Percentiles rank a stretch among this genome's conserved stretches.
Evolutionary conservation across 2,888 invertebrate species (phyloP).

Genomic region (Archips crataeganus): DNA sequence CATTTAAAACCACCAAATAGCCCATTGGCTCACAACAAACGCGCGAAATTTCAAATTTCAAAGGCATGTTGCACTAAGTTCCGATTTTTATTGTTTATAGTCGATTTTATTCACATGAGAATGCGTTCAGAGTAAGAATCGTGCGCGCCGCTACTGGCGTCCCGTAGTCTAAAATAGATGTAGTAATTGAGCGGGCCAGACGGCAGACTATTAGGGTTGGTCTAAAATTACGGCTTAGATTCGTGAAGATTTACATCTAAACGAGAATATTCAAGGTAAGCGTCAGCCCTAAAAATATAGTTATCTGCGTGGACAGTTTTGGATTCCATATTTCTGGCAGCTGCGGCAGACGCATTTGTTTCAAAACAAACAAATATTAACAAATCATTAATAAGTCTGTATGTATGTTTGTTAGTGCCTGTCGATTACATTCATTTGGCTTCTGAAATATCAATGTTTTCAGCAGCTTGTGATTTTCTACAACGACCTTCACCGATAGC

Average conservation of each 20-base stretch:
- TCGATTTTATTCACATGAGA: conserved; percentile 60
- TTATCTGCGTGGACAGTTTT: conserved; percentile 30
- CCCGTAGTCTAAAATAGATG: conserved; percentile 73
- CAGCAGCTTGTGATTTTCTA: too few species aligned
- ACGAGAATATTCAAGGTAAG: conserved; percentile 49
- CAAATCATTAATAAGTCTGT: neutral
- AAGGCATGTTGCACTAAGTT: conserved; percentile 46
- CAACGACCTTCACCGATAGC: too few species aligned
- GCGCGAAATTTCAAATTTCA: conserved; percentile 47
- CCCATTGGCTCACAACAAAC: conserved; percentile 20
- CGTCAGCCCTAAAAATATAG: conserved; percentile 47
- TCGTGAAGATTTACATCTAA: conserved; percentile 59
- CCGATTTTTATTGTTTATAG: conserved; percentile 55
- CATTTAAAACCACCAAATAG: conserved; percentile 38
- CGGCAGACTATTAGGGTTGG: conserved; percentile 73
- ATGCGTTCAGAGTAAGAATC: conserved; percentile 44
- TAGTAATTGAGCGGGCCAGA: conserved; percentile 74
- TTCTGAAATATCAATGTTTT: too few species aligned
- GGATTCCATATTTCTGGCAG: conserved; percentile 35
- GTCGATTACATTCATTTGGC: neutral
- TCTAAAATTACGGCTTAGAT: conserved; percentile 69
- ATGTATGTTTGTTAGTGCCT: neutral
- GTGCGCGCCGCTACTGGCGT: conserved; percentile 54
- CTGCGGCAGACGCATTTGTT: conserved; percentile 13
- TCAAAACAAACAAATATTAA: conserved; percentile 22